These are phyloP conservation scores for Eugnorisma glareosa DNA, from an alignment of 2,888 invertebrate genomes.

Conservation along the genomic window DNA sequence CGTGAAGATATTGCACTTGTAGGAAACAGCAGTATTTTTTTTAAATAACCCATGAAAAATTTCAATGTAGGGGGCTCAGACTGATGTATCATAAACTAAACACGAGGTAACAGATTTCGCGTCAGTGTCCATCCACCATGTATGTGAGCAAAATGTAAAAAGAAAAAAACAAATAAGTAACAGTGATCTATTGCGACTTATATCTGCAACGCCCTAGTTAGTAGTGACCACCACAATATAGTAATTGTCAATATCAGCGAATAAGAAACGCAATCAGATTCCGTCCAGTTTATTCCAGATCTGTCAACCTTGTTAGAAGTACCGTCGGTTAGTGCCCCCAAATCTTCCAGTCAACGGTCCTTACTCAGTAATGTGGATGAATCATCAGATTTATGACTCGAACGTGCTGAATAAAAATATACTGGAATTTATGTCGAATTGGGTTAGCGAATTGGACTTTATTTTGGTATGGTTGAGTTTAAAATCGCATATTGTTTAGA, in stretches of 20 bases:
- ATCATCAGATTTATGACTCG: conserved; percentile 68
- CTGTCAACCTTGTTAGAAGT: conserved; percentile 58
- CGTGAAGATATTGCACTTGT: too few relatives aligned
- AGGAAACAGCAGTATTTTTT: too few relatives aligned
- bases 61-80: too few relatives aligned
- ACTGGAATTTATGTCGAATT: conserved; percentile 63
- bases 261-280: conserved; percentile 39
- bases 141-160: background rate
- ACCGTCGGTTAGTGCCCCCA: conserved; percentile 59
- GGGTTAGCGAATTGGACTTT: conserved; percentile 47
- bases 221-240: conserved; percentile 14
- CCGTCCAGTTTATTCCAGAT: conserved; percentile 52
- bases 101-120: too few relatives aligned
- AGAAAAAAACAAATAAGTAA: background rate
- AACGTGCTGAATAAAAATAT: conserved; percentile 65
- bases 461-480: conserved; percentile 7
- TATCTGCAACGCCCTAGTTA: conserved; percentile 23
- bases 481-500: background rate
- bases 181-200: conserved; percentile 23
- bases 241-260: conserved; percentile 36
- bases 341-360: conserved; percentile 49
- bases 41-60: too few relatives aligned
- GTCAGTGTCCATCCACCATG: too few relatives aligned
- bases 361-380: conserved; percentile 66
- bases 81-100: too few relatives aligned